Percentiles rank a stretch among this genome's conserved stretches.
These are phyloP conservation scores for Patella depressa DNA, from an alignment of 2,888 invertebrate genomes.

Conservation along the genomic window DNA sequence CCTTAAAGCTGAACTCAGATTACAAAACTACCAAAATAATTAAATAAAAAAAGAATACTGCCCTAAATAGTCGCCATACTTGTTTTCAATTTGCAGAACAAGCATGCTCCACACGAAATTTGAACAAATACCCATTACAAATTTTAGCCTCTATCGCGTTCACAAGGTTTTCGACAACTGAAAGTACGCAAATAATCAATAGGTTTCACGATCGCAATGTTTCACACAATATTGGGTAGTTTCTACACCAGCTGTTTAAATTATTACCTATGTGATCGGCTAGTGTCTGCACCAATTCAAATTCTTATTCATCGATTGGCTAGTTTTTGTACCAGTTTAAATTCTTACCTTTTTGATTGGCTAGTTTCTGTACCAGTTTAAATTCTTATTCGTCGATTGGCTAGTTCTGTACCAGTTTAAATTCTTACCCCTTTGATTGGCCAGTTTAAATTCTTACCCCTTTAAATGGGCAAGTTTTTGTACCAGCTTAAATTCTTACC, in stretches of 20 bases:
- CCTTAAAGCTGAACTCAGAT: neutral
- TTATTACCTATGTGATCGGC: no score
- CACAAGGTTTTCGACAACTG: neutral
- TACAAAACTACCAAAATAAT: no score
- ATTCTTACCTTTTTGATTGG: slow-evolving; percentile 17
- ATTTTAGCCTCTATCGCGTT: neutral
- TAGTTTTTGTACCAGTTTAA: no score
- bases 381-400: no score
- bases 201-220: no score
- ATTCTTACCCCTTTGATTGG: slow-evolving; percentile 24
- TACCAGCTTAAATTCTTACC: slow-evolving; percentile 21
- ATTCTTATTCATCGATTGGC: no score
- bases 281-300: neutral
- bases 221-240: no score
- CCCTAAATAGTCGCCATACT: no score
- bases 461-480: neutral
- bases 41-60: no score
- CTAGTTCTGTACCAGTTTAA: neutral
- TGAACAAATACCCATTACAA: neutral
- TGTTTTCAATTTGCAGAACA: neutral
- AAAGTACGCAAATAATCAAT: no score
- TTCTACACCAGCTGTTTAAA: no score
- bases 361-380: no score
- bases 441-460: neutral
- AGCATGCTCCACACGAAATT: neutral